phyloP scores from a whole-genome alignment of 2,113 vertebrate genomes.

The Albula glossodonta region DNA sequence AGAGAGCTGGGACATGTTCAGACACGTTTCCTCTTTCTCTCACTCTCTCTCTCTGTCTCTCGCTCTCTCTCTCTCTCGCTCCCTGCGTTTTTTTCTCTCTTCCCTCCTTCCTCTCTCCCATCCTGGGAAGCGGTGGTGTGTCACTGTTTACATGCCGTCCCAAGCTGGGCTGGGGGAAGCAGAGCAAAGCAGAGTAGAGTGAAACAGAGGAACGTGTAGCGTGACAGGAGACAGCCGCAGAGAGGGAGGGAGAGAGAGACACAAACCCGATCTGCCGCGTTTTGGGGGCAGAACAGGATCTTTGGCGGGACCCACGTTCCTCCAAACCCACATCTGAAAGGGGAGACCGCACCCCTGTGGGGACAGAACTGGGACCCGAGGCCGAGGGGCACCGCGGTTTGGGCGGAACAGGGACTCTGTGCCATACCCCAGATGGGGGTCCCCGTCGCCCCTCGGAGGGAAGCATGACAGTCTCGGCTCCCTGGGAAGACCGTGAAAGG shows the following conservation, averaged over 20 bases:
- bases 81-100: neutral
- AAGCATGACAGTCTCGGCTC: conserved; percentile 38
- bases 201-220: neutral
- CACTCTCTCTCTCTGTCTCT: conserved; percentile 11
- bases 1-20: conserved; percentile 44
- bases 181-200: neutral
- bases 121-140: conserved; percentile 49
- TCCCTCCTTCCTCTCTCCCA: conserved; percentile 31
- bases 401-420: neutral
- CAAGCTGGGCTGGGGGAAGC: conserved; percentile 26
- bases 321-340: no score
- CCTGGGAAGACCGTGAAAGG: conserved; percentile 39
- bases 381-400: neutral
- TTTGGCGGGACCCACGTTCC: neutral
- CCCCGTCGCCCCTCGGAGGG: conserved; percentile 1
- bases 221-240: neutral
- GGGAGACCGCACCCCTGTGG: neutral
- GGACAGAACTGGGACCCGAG: neutral
- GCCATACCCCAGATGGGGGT: neutral
- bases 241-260: neutral
- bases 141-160: conserved; percentile 54
- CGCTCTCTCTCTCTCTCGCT: neutral
- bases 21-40: conserved; percentile 41
- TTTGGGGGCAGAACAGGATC: neutral
- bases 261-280: neutral